A percentile compares a stretch with the other conserved stretches of the same genome.
These are phyloP conservation scores for Leptopilina myrica DNA, from an alignment of 2,888 invertebrate genomes.

Conservation along the genomic window DNA sequence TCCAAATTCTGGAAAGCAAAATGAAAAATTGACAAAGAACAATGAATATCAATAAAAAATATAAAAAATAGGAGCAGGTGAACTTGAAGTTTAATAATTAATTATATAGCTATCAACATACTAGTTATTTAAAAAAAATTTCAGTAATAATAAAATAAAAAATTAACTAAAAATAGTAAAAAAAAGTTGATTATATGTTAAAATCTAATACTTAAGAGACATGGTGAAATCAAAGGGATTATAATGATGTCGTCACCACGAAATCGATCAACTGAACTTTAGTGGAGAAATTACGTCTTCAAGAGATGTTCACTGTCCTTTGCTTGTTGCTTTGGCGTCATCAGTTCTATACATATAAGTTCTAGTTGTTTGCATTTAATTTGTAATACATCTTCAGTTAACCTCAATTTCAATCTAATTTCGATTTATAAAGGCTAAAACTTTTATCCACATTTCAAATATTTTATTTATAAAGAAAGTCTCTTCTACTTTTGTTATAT, in stretches of 20 bases:
- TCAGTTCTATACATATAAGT: not conserved
- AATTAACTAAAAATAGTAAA: not conserved
- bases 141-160: too few species aligned
- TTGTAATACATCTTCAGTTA: not conserved
- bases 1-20: too few species aligned
- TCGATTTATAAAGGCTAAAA: too few species aligned
- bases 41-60: too few species aligned
- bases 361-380: not conserved
- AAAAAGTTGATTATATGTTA: too few species aligned
- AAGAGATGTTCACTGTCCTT: conserved; percentile 16
- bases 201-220: not conserved
- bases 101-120: too few species aligned
- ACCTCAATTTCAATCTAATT: conserved; percentile 14
- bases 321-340: conserved; percentile 22
- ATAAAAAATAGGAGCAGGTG: too few species aligned
- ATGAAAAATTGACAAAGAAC: too few species aligned
- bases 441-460: too few species aligned
- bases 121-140: not conserved
- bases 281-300: not conserved
- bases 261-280: conserved; percentile 44
- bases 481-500: too few species aligned
- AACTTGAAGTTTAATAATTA: too few species aligned
- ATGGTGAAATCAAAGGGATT: conserved; percentile 29
- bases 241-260: conserved; percentile 39
- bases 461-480: too few species aligned